phyloP scores from a whole-genome alignment of 2,113 vertebrate genomes.

The Lasiurus cinereus region DNA sequence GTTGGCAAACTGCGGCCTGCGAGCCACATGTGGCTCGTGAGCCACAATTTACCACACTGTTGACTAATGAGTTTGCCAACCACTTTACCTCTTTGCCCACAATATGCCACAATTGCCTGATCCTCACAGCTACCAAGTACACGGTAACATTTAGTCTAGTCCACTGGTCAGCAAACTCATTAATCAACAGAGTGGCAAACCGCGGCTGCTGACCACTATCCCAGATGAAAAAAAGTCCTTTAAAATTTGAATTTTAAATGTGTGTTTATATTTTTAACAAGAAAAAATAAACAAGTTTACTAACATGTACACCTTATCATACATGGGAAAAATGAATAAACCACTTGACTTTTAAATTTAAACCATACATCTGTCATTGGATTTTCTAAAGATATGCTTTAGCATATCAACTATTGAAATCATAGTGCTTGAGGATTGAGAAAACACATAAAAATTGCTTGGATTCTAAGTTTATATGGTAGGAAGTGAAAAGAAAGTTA shows the following conservation, averaged over 20 bases:
- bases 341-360: neutral
- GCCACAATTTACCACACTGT: too few relatives aligned
- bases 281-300: neutral
- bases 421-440: neutral
- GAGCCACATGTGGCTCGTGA: too few relatives aligned
- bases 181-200: too few relatives aligned
- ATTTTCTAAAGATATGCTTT: neutral
- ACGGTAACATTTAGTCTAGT: too few relatives aligned
- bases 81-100: too few relatives aligned
- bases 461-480: neutral
- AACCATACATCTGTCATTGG: neutral
- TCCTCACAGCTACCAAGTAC: too few relatives aligned
- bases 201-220: too few relatives aligned
- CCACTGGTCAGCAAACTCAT: too few relatives aligned
- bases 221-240: neutral
- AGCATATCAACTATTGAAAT: neutral
- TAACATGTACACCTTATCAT: neutral
- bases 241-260: neutral
- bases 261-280: neutral
- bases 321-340: neutral
- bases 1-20: too few relatives aligned
- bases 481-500: neutral
- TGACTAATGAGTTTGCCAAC: too few relatives aligned
- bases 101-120: too few relatives aligned
- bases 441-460: neutral